Evolutionary conservation across 2,113 vertebrate species (phyloP).

Genomic region (Procavia capensis): DNA sequence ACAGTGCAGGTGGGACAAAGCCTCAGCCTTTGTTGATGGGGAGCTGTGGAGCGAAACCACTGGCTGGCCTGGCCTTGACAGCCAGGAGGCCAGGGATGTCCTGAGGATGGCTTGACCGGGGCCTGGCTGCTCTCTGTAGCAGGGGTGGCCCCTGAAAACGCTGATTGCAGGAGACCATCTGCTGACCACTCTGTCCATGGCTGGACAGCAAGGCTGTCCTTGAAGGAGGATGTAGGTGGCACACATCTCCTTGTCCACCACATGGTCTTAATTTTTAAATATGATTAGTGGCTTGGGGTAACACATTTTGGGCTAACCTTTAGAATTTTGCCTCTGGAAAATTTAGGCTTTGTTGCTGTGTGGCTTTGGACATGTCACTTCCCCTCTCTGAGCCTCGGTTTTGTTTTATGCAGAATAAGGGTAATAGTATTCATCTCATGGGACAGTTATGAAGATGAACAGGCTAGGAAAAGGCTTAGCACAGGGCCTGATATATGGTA

Average conservation of each 20-base stretch:
- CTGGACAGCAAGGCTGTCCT: not conserved
- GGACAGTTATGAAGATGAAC: not conserved
- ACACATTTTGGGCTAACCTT: not conserved
- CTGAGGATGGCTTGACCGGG: not conserved
- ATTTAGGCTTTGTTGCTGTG: not conserved
- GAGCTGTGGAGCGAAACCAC: not conserved
- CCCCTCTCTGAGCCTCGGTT: constrained; percentile 16
- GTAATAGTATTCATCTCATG: fast-evolving
- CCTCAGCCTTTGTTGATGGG: too few relatives aligned
- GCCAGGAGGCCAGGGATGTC: not conserved
- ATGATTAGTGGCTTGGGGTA: not conserved
- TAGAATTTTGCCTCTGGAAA: not conserved
- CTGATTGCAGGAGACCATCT: not conserved
- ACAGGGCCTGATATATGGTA: not conserved
- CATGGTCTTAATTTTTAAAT: not conserved
- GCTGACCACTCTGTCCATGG: not conserved
- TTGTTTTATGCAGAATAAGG: not conserved
- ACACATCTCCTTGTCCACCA: too few relatives aligned
- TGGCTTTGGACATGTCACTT: not conserved
- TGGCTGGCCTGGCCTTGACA: not conserved
- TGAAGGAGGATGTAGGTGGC: not conserved
- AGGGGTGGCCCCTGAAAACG: too few relatives aligned
- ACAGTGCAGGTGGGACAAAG: not conserved
- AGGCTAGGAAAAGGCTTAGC: not conserved
- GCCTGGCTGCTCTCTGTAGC: not conserved